Evolutionary conservation across 2,113 vertebrate species (phyloP).

Genomic region (Brachyhypopomus gauderio): DNA sequence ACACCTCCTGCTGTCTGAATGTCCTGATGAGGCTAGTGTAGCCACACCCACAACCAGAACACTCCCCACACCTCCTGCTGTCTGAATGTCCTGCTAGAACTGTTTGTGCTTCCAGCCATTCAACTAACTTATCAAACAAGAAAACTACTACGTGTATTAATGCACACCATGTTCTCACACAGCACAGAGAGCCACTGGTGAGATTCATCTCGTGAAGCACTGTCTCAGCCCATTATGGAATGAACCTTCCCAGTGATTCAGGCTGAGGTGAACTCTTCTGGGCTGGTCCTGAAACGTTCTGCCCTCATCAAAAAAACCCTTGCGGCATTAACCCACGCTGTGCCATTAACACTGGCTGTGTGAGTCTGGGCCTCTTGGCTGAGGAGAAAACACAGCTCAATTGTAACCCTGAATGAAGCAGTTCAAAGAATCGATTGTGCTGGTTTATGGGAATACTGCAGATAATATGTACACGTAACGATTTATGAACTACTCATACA

Average conservation of each 20-base stretch:
- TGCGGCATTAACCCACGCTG: slow-evolving; percentile 12
- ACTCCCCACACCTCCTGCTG: too few species aligned
- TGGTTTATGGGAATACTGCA: neutral
- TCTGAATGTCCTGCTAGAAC: too few species aligned
- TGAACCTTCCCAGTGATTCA: neutral
- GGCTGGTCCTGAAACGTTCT: neutral
- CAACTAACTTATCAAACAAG: neutral
- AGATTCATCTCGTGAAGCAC: neutral
- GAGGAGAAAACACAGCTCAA: slow-evolving; percentile 30
- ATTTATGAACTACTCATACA: neutral
- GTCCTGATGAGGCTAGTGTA: too few species aligned
- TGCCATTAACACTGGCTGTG: slow-evolving; percentile 1
- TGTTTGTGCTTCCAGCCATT: neutral
- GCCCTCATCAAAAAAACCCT: neutral
- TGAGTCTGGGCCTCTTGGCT: slow-evolving; percentile 36
- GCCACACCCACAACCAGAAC: too few species aligned
- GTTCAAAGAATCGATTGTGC: neutral
- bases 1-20: too few species aligned
- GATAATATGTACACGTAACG: neutral
- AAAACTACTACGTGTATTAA: too few species aligned
- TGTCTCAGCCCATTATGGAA: neutral
- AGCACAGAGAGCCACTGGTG: neutral
- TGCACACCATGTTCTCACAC: too few species aligned
- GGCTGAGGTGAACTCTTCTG: neutral
- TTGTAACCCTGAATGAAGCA: neutral